Base-by-base conservation (phyloP, 2,797 vertebrate species). In the Hyperoplus immaculatus region DNA sequence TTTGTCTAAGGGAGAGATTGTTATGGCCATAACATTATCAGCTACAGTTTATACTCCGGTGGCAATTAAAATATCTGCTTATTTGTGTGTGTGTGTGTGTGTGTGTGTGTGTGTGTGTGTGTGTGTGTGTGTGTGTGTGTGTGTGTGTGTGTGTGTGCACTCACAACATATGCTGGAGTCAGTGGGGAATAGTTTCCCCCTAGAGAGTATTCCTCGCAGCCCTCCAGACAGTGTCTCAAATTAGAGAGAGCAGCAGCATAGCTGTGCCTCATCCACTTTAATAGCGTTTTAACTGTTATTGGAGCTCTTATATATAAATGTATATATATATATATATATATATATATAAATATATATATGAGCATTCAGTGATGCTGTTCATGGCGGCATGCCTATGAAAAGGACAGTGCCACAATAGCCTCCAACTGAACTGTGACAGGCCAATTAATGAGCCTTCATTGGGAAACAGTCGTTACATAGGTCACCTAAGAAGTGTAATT, bases 391-490 rank as follows among this genome's bases (percentile, higher is more conserved):
- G 95, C 93, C 93, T 86, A 93, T 88, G 93, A 95, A 97, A 97
- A 97, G 95, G 96, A 98, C 96, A 96, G 94, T 95, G 93, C 93
- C 95, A 97, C 96, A 96, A 97, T 96, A 97, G 96, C 94, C 95
- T 95, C 95, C 95, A 95, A 97, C 96, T 95, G 96, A 96, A 96
- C 97, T 96, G 89, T 96, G 96, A 97, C 96, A 96, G 95, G 95
- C 96, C 97, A 97, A 97, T 98, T 97, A 98, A 96, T 96, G 96
- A 95, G 95, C 94, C 96, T 97, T 96, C 96, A 95, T 97, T 95
- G 97, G 95, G 94, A 97, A 97, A 94, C 89, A 94, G 95, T 96
- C 94, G 94, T 95, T 95, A 95, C 96, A 96, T 95, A 97, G 97
- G 96, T 98, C 97, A 97, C 91, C 95, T 96, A 96, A 96, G 94